Evolutionary conservation across 2,797 vertebrate genomes (phyloP), one percentile per base, ranked within the genome.

Genomic region (Loris lydekkerianus): DNA sequence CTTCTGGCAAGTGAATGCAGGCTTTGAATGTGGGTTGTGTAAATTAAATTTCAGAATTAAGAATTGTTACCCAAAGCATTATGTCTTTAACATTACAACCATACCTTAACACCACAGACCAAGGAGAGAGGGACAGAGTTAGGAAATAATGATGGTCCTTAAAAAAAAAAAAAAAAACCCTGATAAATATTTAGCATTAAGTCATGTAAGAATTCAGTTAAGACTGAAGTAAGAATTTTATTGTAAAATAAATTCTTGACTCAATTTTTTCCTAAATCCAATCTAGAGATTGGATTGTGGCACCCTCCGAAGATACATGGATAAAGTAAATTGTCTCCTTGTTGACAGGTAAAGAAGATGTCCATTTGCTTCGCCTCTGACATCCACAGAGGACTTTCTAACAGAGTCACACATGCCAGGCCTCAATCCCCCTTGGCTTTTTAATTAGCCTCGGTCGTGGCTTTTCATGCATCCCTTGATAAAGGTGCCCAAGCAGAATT

Each of bases 11-110:
- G 37, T 69, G 37, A 94, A 92, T 43, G 40, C 2, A 56, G 11
- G 10, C 18, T 88, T 93, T 67, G 65, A 23, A 37, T 31, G 11
- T 86, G 67, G 70, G 6, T 73, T 75, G 40, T 84, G 10, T n/a
- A 69, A 93, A 92, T 34, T 85, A 84, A 97, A 86, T 76, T 86
- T 95, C 34, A 83, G 37, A 78, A 76, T 95, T 77, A 84, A 85
- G 13, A 4, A 53, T 65, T 93, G 67, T 83, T 61, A 82, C 29
- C 23, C 92, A 58, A 80, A 93, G 17, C 56, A 78, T 92, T 70
- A 65, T 63, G 15, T 88, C 23, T 60, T 63, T 76, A 90, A 63
- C 37, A 82, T 83, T 86, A 49, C 13, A 10, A 5, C 29, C 92
- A 46, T 67, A 29, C 5, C 61, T 93, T 67, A 63, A 85, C 15